phyloP scores from a whole-genome alignment of 92 coral and sea anemone species.

The Epizoanthus scotinus region DNA sequence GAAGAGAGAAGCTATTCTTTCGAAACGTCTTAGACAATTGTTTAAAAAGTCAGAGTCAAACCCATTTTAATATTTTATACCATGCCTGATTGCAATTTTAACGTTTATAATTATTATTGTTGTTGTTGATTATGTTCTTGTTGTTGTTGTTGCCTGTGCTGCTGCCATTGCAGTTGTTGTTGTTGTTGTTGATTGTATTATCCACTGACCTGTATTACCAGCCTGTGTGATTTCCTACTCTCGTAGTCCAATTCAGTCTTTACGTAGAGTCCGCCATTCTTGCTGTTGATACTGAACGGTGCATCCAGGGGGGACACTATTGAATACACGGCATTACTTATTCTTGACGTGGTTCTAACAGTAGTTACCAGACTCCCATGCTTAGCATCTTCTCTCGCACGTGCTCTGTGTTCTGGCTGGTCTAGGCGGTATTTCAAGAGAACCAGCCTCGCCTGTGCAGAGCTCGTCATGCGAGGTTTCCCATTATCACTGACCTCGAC shows the following conservation, averaged over 20 bases:
- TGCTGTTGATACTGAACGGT: conserved; percentile 58
- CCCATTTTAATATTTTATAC: too few relatives aligned
- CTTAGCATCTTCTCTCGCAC: conserved; percentile 61
- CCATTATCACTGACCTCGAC: conserved; percentile 81
- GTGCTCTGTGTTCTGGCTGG: conserved; percentile 53
- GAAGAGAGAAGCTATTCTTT: too few relatives aligned
- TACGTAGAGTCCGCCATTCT: conserved; percentile 59
- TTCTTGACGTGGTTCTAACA: conserved; percentile 51
- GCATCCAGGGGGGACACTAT: conserved; percentile 72
- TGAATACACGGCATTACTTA: conserved; percentile 59
- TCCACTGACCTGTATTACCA: conserved; percentile 55
- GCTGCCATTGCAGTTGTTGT: too few relatives aligned
- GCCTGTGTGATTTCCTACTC: conserved; percentile 48
- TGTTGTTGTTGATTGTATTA: too few relatives aligned
- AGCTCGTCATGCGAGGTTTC: conserved; percentile 61
- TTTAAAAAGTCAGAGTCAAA: too few relatives aligned
- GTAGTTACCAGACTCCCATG: conserved; percentile 53
- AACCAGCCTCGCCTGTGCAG: conserved; percentile 68
- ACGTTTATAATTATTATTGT: too few relatives aligned
- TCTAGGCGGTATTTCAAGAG: conserved; percentile 69
- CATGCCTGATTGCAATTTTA: too few relatives aligned
- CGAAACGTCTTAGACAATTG: too few relatives aligned
- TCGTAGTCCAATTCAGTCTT: conserved; percentile 77
- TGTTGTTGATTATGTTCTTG: too few relatives aligned
- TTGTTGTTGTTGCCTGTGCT: too few relatives aligned